Percentiles rank a stretch among this genome's conserved stretches.
Conservation (phyloP, 2,113 vertebrate genomes). For the Egretta garzetta region DNA sequence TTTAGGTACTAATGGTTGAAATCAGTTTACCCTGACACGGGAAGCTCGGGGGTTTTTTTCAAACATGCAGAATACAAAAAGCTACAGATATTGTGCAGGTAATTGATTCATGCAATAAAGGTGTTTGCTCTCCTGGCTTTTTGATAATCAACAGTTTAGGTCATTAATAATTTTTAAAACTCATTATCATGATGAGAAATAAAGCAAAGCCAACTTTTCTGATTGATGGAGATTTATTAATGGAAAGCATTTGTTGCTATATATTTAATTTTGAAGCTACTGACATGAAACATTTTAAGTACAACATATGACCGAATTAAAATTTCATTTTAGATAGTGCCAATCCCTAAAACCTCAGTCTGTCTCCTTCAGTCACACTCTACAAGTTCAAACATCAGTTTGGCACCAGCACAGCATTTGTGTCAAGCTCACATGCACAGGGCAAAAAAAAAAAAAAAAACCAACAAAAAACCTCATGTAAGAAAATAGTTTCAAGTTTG, state of each 20-base stretch:
- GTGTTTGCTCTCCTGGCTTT: neutral
- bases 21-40: neutral
- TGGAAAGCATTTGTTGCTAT: neutral
- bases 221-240: neutral
- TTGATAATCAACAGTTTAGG: neutral
- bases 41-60: neutral
- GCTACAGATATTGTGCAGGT: neutral
- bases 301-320: neutral
- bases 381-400: neutral
- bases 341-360: neutral
- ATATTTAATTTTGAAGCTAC: neutral
- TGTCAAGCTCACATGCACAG: neutral
- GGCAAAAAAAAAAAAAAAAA: neutral
- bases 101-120: neutral
- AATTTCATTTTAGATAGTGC: slow-evolving; percentile 7
- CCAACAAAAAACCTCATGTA: neutral
- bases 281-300: neutral
- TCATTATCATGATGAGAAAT: neutral
- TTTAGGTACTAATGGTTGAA: neutral
- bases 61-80: neutral
- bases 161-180: neutral
- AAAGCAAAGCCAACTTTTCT: neutral
- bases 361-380: neutral
- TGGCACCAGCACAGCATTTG: neutral
- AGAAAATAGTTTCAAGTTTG: neutral